phyloP scores from a whole-genome alignment of 64 coral and sea anemone genomes.

The Dendronephthya gigantea region DNA sequence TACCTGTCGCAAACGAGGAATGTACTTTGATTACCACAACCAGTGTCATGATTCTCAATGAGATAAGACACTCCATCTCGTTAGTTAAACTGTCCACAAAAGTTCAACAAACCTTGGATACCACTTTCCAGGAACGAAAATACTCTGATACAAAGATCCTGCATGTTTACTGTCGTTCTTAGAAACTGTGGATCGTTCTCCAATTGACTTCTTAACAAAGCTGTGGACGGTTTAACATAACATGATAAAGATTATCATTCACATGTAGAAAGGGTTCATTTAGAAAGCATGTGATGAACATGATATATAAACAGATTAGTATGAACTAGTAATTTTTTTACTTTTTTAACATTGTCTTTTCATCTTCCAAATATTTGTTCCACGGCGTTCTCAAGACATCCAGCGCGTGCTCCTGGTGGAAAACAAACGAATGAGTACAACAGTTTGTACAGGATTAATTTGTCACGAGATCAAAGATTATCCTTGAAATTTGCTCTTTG shows the following conservation, averaged over 20 bases:
- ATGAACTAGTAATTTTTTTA: neutral
- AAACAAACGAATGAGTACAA: neutral
- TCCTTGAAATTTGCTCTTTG: too few species aligned
- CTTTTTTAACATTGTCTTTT: neutral
- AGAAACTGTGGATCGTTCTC: neutral
- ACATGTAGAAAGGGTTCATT: too few species aligned
- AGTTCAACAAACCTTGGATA: constrained; percentile 3
- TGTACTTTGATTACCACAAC: neutral
- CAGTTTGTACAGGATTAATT: too few species aligned
- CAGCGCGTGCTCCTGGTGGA: neutral
- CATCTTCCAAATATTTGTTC: neutral
- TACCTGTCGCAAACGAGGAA: neutral
- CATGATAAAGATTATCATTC: too few species aligned
- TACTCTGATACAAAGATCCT: neutral
- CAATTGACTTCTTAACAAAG: neutral
- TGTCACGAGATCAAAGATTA: too few species aligned
- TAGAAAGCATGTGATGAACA: too few species aligned
- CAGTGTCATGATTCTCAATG: too few species aligned
- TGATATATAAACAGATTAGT: neutral
- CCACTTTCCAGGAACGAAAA: neutral
- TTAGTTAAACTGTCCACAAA: too few species aligned
- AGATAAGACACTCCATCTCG: too few species aligned
- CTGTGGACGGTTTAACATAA: too few species aligned
- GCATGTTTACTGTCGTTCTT: neutral
- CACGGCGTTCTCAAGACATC: neutral